These are phyloP conservation scores for Epinephelus fuscoguttatus DNA, from an alignment of 2,113 vertebrate genomes.

Conservation along the genomic window DNA sequence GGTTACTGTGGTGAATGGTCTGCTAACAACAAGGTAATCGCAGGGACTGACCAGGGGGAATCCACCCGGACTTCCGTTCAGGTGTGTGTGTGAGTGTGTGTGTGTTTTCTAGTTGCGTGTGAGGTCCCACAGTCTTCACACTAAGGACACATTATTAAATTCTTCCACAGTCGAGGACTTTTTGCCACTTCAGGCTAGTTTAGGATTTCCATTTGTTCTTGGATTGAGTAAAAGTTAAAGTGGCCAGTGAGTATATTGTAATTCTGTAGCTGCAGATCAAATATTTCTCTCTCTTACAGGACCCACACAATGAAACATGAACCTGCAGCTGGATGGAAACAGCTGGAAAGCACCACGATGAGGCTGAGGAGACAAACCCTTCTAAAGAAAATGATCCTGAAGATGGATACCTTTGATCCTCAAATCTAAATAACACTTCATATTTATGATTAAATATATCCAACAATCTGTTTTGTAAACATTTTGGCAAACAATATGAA, in stretches of 20 bases:
- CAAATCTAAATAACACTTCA: not conserved
- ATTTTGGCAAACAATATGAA: not conserved
- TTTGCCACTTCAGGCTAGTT: not conserved
- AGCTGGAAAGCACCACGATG: not conserved
- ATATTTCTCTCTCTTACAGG: too few species aligned
- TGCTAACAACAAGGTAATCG: slow-evolving; percentile 32
- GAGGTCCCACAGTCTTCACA: not conserved
- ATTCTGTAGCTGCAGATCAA: too few species aligned
- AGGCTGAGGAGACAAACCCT: not conserved
- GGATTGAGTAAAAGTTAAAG: not conserved
- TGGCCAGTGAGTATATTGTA: too few species aligned
- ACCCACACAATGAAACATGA: not conserved
- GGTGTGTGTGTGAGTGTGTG: slow-evolving; percentile 10
- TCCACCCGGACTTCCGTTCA: slow-evolving; percentile 2
- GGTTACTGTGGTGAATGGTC: slow-evolving; percentile 9
- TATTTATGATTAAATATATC: not conserved
- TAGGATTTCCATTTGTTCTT: not conserved
- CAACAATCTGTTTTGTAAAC: not conserved
- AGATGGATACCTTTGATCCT: not conserved
- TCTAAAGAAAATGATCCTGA: not conserved
- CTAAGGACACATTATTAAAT: not conserved
- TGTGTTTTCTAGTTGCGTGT: not conserved
- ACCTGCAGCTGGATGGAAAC: not conserved
- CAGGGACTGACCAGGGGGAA: not conserved
- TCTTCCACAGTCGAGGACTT: not conserved